These are phyloP conservation scores for Diplosoma virens DNA, from an alignment of 23 tunicate genomes.

Conservation along the genomic window DNA sequence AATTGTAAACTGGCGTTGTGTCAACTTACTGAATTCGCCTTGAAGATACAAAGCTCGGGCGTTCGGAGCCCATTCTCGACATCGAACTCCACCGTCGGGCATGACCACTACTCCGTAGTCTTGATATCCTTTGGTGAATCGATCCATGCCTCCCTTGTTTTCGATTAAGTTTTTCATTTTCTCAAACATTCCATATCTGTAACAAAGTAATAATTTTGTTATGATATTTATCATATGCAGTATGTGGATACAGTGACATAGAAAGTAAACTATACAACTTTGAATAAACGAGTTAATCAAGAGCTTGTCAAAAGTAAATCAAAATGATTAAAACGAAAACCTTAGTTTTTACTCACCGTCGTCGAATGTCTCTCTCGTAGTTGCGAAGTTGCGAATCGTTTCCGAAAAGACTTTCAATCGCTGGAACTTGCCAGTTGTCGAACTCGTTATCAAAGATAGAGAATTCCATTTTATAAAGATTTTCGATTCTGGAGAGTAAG, in stretches of 20 bases:
- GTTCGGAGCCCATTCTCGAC: slow-evolving; percentile 51
- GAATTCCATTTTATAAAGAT: neutral
- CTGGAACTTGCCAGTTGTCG: slow-evolving; percentile 41
- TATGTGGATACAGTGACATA: too few relatives aligned
- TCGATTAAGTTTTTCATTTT: slow-evolving; percentile 48
- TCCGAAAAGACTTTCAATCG: slow-evolving; percentile 25
- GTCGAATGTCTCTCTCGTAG: slow-evolving; percentile 47
- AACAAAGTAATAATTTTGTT: neutral
- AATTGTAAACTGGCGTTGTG: too few relatives aligned
- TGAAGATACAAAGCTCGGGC: slow-evolving; percentile 37
- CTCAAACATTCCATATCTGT: slow-evolving; percentile 32
- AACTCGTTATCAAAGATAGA: neutral
- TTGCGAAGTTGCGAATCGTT: slow-evolving; percentile 42
- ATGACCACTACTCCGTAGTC: slow-evolving; percentile 24
- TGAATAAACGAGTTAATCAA: too few relatives aligned
- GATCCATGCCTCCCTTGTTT: slow-evolving; percentile 45
- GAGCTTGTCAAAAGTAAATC: too few relatives aligned
- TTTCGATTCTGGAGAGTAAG: neutral
- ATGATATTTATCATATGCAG: too few relatives aligned
- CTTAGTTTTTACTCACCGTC: slow-evolving; percentile 1
- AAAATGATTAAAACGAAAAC: neutral
- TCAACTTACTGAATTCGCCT: slow-evolving; percentile 43
- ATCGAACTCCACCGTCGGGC: slow-evolving; percentile 26
- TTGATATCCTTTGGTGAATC: slow-evolving; percentile 32
- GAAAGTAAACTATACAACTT: too few relatives aligned